Conservation (phyloP, 2,797 vertebrate species). For the Orientallactaga sibirica region DNA sequence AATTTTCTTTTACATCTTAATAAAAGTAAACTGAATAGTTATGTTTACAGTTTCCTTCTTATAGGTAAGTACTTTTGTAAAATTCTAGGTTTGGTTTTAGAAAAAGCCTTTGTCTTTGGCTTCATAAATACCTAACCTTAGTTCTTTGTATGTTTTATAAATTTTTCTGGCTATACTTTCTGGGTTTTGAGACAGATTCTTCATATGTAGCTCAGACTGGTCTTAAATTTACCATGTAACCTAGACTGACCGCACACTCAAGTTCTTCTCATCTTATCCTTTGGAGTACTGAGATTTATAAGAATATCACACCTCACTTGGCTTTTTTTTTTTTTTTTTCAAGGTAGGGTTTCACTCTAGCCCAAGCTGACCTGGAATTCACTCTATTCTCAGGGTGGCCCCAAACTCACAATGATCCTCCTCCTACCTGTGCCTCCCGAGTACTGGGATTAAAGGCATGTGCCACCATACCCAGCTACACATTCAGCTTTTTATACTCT, state of each 20-base stretch:
- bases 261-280: neutral
- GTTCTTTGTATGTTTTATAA: constrained; percentile 38
- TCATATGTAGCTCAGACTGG: neutral
- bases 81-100: constrained; percentile 40
- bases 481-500: neutral
- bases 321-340: too few species aligned
- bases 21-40: constrained; percentile 40
- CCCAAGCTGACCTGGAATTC: too few species aligned
- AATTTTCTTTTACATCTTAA: constrained; percentile 3
- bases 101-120: constrained; percentile 26
- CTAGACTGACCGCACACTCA: neutral
- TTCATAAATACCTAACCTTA: constrained; percentile 27
- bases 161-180: constrained; percentile 13
- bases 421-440: too few species aligned
- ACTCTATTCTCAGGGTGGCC: too few species aligned
- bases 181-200: neutral
- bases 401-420: too few species aligned
- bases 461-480: too few species aligned
- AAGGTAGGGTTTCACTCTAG: too few species aligned
- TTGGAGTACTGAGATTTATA: neutral
- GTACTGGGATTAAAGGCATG: too few species aligned
- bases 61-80: constrained; percentile 37
- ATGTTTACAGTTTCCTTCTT: constrained; percentile 34
- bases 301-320: neutral
- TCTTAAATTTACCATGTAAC: neutral